Evolutionary conservation across 2,888 invertebrate species (phyloP).

Genomic region (Lumbricus terrestris): DNA sequence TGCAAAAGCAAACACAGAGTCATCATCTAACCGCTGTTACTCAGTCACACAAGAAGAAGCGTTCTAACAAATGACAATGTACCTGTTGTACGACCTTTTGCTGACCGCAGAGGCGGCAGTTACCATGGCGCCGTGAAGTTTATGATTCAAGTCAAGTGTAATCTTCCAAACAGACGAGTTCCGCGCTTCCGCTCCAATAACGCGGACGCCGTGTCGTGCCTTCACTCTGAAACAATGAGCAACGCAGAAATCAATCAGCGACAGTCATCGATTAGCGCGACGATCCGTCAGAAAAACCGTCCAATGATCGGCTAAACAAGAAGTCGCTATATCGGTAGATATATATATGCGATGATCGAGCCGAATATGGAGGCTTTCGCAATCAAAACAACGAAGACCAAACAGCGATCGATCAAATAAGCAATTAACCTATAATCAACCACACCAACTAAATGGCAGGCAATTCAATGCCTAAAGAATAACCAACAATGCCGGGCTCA

Average conservation of each 20-base stretch:
- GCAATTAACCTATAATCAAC: neutral
- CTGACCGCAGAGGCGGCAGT: conserved; percentile 68
- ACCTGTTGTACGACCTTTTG: neutral
- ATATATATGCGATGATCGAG: neutral
- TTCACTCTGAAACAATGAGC: conserved; percentile 72
- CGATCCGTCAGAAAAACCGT: neutral
- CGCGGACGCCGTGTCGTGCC: conserved; percentile 81
- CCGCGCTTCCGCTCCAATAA: conserved; percentile 78
- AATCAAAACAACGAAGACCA: neutral
- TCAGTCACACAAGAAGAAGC: neutral
- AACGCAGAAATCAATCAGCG: neutral
- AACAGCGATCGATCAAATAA: neutral
- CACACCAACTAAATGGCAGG: neutral
- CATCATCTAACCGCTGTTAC: neutral
- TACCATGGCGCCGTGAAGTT: conserved; percentile 83
- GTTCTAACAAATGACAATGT: neutral
- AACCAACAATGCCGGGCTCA: neutral
- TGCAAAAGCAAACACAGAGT: neutral
- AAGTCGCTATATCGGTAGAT: neutral
- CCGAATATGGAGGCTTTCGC: neutral
- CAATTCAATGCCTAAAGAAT: neutral
- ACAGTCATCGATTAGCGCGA: neutral
- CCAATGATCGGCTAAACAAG: neutral
- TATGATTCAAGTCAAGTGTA: conserved; percentile 79
- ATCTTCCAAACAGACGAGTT: conserved; percentile 79